Evolutionary conservation across 2,113 vertebrate species (phyloP).

Genomic region (Circaetus gallicus): DNA sequence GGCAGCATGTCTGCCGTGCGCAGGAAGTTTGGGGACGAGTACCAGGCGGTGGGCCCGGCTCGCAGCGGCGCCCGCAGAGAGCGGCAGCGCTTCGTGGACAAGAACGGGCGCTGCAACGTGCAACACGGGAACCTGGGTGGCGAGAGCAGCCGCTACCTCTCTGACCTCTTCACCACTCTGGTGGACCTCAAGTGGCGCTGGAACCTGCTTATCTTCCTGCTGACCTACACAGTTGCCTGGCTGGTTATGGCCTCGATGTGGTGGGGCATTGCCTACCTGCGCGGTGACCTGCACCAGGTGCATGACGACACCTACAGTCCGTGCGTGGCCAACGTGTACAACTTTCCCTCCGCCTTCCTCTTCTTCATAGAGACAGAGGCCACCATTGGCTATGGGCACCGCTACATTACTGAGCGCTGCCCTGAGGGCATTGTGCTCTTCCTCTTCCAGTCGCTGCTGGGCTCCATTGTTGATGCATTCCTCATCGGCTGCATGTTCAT

Average conservation of each 20-base stretch:
- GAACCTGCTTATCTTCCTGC: slow-evolving; percentile 87
- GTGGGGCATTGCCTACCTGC: slow-evolving; percentile 87
- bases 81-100: slow-evolving; percentile 87
- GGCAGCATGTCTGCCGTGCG: slow-evolving; percentile 76
- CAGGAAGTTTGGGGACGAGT: slow-evolving; percentile 85
- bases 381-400: slow-evolving; percentile 86
- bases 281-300: slow-evolving; percentile 80
- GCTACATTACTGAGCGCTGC: slow-evolving; percentile 71
- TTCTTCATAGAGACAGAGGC: slow-evolving; percentile 90
- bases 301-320: slow-evolving; percentile 78
- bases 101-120: slow-evolving; percentile 87
- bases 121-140: slow-evolving; percentile 88
- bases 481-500: slow-evolving; percentile 92
- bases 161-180: slow-evolving; percentile 87
- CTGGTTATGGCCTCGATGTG: slow-evolving; percentile 90
- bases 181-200: slow-evolving; percentile 92
- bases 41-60: slow-evolving; percentile 79
- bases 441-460: slow-evolving; percentile 87
- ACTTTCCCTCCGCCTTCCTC: slow-evolving; percentile 88
- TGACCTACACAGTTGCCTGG: slow-evolving; percentile 89
- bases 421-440: slow-evolving; percentile 88
- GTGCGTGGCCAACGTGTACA: slow-evolving; percentile 89
- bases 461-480: slow-evolving; percentile 88
- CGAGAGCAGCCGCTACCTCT: slow-evolving; percentile 85
- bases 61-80: slow-evolving; percentile 69